These are phyloP conservation scores for Epistrophe eligans DNA, from an alignment of 2,888 invertebrate species.

Conservation along the genomic window DNA sequence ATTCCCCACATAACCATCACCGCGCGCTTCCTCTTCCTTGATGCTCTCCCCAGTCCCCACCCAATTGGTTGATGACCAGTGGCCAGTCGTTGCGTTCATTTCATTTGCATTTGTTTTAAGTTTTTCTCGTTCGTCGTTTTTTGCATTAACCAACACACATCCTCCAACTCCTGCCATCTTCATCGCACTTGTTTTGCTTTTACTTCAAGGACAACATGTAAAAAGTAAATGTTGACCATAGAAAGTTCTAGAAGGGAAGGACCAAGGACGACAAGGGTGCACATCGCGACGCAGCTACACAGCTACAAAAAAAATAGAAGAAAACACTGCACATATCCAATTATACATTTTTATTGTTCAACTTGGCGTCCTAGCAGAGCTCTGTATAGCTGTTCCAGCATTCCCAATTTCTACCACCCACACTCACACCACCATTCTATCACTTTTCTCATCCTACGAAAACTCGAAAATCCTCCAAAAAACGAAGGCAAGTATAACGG, in stretches of 20 bases:
- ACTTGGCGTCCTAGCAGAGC: conserved; percentile 67
- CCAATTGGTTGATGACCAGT: conserved; percentile 70
- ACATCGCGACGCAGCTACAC: conserved; percentile 62
- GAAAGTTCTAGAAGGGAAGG: conserved; percentile 33
- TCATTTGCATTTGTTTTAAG: conserved; percentile 76
- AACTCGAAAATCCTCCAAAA: conserved; percentile 70
- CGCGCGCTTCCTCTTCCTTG: not conserved
- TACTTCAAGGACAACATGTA: conserved; percentile 76
- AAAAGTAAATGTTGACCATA: conserved; percentile 76
- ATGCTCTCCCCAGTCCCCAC: conserved; percentile 10
- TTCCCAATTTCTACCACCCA: conserved; percentile 16
- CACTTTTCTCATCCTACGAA: conserved; percentile 65
- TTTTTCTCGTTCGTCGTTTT: conserved; percentile 65
- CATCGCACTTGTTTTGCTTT: conserved; percentile 69
- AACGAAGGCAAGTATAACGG: conserved; percentile 67
- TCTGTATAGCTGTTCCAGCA: conserved; percentile 21
- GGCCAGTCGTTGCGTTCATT: conserved; percentile 76
- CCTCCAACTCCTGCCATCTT: conserved; percentile 60
- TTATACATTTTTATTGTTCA: conserved; percentile 76
- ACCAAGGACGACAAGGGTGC: conserved; percentile 36
- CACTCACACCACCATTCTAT: conserved; percentile 54
- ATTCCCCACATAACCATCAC: conserved; percentile 29
- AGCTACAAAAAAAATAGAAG: conserved; percentile 66
- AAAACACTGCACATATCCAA: conserved; percentile 76
- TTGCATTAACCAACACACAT: conserved; percentile 73